A percentile compares a stretch with the other conserved stretches of the same genome.
Evolutionary conservation across 2,113 vertebrate species (phyloP).

Genomic region (Petrocephalus zakoni): DNA sequence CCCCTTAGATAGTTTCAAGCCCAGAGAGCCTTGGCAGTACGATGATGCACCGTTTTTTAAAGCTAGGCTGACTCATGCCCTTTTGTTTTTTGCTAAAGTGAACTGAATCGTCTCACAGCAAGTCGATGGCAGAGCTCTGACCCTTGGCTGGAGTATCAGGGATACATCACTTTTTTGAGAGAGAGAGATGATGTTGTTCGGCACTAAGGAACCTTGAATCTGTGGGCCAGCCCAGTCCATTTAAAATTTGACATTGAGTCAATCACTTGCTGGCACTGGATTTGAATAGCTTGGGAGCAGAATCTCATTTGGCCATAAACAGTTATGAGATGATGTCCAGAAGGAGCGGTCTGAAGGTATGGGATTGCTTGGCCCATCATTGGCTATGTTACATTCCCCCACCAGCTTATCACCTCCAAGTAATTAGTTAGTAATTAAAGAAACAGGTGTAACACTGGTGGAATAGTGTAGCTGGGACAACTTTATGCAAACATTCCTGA

Average conservation of each 20-base stretch:
- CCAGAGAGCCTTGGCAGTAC: neutral
- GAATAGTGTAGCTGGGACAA: neutral
- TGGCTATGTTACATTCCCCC: neutral
- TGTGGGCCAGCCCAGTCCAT: conserved; percentile 16
- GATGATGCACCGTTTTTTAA: conserved; percentile 32
- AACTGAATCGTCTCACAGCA: conserved; percentile 28
- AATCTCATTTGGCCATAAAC: conserved; percentile 14
- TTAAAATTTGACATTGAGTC: conserved; percentile 22
- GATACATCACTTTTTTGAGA: conserved; percentile 4
- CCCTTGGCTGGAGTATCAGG: neutral
- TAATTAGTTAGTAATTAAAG: neutral
- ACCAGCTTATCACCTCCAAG: neutral
- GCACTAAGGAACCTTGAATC: conserved; percentile 4
- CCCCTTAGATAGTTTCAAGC: neutral
- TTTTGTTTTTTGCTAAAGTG: conserved; percentile 19
- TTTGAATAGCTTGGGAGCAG: conserved; percentile 22
- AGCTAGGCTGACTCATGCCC: conserved; percentile 20
- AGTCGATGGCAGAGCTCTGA: conserved; percentile 25
- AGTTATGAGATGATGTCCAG: neutral
- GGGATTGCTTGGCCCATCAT: neutral
- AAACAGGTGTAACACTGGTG: neutral
- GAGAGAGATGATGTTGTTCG: conserved; percentile 27
- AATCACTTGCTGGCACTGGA: conserved; percentile 29
- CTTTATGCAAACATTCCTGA: neutral
- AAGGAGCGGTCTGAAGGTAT: neutral